phyloP scores from a whole-genome alignment of 2,113 vertebrate species.

The Pipra filicauda region DNA sequence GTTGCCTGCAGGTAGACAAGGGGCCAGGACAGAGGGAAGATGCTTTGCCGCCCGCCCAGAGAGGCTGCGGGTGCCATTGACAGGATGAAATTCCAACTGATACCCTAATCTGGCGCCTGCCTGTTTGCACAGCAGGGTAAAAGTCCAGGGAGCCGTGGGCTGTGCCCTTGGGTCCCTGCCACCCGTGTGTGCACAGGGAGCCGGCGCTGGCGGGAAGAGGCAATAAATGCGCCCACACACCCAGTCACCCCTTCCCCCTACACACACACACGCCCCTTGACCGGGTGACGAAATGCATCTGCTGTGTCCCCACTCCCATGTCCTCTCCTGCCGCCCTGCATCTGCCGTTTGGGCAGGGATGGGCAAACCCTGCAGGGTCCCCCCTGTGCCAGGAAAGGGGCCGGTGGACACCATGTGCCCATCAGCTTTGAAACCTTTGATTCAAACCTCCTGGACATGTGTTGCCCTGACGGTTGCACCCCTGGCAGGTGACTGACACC shows the following conservation, averaged over 20 bases:
- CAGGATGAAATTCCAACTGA: conserved; percentile 61
- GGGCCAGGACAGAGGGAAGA: neutral
- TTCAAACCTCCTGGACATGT: neutral
- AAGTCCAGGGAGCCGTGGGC: conserved; percentile 30
- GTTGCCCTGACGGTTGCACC: neutral
- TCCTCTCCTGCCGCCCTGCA: neutral
- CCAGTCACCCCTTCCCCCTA: conserved; percentile 38
- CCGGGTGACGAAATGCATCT: conserved; percentile 9
- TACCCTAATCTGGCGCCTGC: conserved; percentile 47
- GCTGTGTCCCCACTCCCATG: rapidly evolving
- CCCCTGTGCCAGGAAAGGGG: neutral
- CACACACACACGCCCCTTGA: conserved; percentile 43
- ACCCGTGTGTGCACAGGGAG: conserved; percentile 51
- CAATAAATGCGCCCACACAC: conserved; percentile 51
- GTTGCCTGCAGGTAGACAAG: neutral
- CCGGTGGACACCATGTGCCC: neutral
- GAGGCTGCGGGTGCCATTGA: conserved; percentile 6
- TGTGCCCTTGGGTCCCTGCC: conserved; percentile 12
- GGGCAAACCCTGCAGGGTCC: neutral
- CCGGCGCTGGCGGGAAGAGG: conserved; percentile 29
- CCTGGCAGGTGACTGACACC: neutral
- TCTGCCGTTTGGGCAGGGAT: neutral
- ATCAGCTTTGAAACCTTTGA: neutral
- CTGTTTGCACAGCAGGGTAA: conserved; percentile 65
- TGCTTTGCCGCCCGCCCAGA: neutral